Percentiles rank a stretch among this genome's conserved stretches.
Evolutionary conservation across 2,888 invertebrate species (phyloP).

Genomic region (Phorcus lineatus): DNA sequence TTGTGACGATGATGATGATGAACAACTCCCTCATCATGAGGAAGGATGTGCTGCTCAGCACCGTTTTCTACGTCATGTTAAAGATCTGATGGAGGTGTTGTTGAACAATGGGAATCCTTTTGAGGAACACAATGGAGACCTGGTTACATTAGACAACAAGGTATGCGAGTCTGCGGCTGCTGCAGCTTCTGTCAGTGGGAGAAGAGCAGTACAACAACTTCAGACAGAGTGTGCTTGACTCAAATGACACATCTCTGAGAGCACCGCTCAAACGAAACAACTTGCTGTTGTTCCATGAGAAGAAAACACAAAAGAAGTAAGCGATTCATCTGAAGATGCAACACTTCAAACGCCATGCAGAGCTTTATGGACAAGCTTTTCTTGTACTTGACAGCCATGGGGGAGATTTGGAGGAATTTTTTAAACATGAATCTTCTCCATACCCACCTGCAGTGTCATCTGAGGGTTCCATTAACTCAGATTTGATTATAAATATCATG

Average conservation of each 20-base stretch:
- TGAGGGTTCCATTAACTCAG: not conserved
- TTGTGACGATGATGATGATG: not conserved
- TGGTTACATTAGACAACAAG: not conserved
- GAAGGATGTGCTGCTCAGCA: not conserved
- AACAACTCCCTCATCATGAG: not conserved
- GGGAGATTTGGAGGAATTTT: not conserved
- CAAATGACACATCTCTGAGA: no score
- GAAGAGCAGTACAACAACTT: no score
- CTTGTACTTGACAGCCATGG: no score
- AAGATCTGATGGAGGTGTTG: not conserved
- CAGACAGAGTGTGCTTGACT: no score
- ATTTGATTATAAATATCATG: no score
- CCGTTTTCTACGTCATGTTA: not conserved
- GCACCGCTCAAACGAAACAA: no score
- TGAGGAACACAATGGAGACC: not conserved
- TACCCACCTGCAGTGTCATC: slow-evolving; percentile 30
- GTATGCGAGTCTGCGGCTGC: not conserved
- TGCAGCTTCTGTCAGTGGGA: not conserved
- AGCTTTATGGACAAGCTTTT: no score
- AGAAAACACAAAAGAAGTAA: no score
- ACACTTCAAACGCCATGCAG: no score
- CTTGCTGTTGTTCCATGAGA: no score
- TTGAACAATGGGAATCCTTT: not conserved
- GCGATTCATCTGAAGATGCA: no score
- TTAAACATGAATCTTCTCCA: slow-evolving; percentile 35